Evolutionary conservation across 2,797 vertebrate genomes (phyloP).

Genomic region (Spondyliosoma cantharus): DNA sequence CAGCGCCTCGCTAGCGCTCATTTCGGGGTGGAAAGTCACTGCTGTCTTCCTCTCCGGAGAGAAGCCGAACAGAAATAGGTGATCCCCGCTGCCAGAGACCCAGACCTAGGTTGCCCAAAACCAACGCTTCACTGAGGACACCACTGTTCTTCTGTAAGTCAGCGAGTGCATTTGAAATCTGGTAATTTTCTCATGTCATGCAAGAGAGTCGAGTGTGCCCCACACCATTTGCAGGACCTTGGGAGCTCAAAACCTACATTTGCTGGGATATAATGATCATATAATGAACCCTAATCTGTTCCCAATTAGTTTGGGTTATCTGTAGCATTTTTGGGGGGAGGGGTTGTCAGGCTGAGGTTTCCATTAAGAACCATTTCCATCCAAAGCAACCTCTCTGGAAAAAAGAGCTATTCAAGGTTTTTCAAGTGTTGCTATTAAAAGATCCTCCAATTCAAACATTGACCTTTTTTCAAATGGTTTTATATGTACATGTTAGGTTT

Average conservation of each 20-base stretch:
- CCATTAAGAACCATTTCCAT: no score
- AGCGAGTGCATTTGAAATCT: conserved; percentile 15
- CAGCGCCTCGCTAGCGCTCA: conserved; percentile 44
- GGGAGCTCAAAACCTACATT: background rate
- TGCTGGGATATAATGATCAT: conserved; percentile 17
- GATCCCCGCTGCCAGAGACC: conserved; percentile 39
- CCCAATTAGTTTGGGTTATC: conserved; percentile 28
- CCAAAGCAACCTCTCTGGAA: no score
- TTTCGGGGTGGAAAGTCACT: conserved; percentile 72
- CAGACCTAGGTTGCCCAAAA: conserved; percentile 27
- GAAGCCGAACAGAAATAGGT: conserved; percentile 50
- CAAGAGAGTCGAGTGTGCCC: conserved; percentile 9
- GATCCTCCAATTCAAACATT: no score
- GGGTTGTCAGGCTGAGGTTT: no score
- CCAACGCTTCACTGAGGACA: conserved; percentile 42
- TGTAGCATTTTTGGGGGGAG: background rate
- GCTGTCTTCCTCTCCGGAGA: conserved; percentile 52
- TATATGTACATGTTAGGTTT: no score
- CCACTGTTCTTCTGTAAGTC: conserved; percentile 50
- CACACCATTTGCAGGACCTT: conserved; percentile 21
- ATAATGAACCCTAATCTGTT: conserved; percentile 30
- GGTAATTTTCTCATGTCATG: background rate
- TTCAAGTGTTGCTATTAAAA: no score
- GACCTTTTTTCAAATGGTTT: no score
- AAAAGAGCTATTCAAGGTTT: no score